Base-by-base conservation (phyloP, 2,888 invertebrate genomes). In the Acrobasis suavella region DNA sequence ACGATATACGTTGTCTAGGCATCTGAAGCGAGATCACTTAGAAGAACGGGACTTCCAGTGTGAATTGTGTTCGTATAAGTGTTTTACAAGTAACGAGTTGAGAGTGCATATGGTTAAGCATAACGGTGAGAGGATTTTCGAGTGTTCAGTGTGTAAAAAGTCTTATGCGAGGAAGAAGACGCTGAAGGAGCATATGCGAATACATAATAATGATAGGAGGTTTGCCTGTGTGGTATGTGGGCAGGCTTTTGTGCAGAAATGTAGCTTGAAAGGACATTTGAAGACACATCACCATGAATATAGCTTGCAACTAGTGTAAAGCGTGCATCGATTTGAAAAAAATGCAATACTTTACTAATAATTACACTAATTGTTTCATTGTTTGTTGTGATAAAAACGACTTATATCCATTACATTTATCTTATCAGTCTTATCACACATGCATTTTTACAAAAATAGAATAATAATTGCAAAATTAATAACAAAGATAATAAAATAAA, bases 171-270 rank as follows among this genome's bases (percentile, higher is more conserved):
- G 87, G 50, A 86, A 86, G 73, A 87, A 83, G 59, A 89, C 87
- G 0, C 64, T 91, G 9, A 84, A 80, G 1, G 86, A 89, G 49
- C 91, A 91, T 66, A 82, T 90, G 82, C 67, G 87, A 10, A 90
- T 89, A 55, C 91, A 91, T 65, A 84, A 88, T 65, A 87, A 87
- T 65, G 89, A 89, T 59, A 78, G 86, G 49, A 66, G 89, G 50
- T 89, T 89, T 50, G 76, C 83, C 0, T 91, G 91, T 50, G 74
- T 78, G 0, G 76, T 86, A 0, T 91, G 90, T n/a, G 87, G 85
- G 0, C 87, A 88, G 64, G 80, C 86, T 0, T 92, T 90, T 12
- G 85, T 89, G 0, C 88, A 91, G 67, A 89, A 89, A 64, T 90
- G 88, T 56, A 89, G 89, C 65, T 64, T 91, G 12, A 90, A 90